Base-by-base conservation (phyloP, 2,797 vertebrate species). In the Rhabdomys pumilio region DNA sequence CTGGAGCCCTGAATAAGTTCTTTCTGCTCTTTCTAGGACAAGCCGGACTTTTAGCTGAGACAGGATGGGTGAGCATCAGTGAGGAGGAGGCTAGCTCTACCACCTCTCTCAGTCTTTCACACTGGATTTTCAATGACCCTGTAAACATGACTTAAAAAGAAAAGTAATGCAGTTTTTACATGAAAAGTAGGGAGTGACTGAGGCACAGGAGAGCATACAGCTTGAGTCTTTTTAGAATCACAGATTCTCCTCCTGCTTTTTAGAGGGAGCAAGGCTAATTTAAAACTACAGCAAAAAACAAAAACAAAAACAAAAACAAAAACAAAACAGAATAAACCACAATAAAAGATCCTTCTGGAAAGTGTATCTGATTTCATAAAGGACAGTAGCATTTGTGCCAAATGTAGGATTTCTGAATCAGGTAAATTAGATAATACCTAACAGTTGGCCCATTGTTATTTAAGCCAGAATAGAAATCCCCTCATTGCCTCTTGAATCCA, bases 1-100 rank as follows among this genome's bases (percentile, higher is more conserved):
- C 93, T 53, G 6, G 76, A 94, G 77, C 69, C 90, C 92, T 92
- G 73, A 90, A 95, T 96, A 90, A 96, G 93, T 93, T 93, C 89
- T 93, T 84, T 94, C 61, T 91, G 87, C 92, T 93, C 47, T 93
- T 89, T 94, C 85, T 92, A 94, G 93, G 85, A 86, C 79, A 94
- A 19, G 2, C 8, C 89, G 90, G 69, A 95, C 86, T 91, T 95
- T 90, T n/a, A 50, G 55, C 53, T 89, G 77, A 95, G 90, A 93
- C 80, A 67, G 93, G 34, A 90, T 31, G 20, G 55, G 34, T 47
- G 29, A 96, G 61, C 20, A 72, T 41, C 65, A 76, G 31, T 50
- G 13, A 79, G 26, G 55, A 20, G n/a, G 55, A 20, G n/a, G 24
- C 76, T 47, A 31, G 34, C 47, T 65, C 26, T 26, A 34, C 69